phyloP scores from a whole-genome alignment of 2,888 invertebrate genomes.

The Listrodromus nycthemerus region DNA sequence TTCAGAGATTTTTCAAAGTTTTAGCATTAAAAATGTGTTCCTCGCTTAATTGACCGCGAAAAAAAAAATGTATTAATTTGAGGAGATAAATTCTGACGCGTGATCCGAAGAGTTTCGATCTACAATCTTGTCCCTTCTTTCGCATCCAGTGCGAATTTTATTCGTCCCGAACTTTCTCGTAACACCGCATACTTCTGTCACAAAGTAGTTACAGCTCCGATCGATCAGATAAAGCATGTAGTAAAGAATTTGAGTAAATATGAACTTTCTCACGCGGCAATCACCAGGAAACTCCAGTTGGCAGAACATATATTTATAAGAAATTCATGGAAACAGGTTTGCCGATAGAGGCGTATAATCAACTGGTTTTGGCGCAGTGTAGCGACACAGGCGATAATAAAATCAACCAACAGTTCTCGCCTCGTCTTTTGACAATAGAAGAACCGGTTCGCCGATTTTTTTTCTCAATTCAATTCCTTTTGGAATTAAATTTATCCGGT shows the following conservation, averaged over 20 bases:
- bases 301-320: slow-evolving; percentile 41
- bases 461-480: slow-evolving; percentile 23
- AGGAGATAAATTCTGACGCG: neutral
- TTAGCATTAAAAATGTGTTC: neutral
- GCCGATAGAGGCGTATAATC: slow-evolving; percentile 32
- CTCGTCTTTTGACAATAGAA: slow-evolving; percentile 43
- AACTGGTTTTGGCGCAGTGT: slow-evolving; percentile 44
- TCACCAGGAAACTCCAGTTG: slow-evolving; percentile 34
- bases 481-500: slow-evolving; percentile 22
- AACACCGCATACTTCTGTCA: neutral
- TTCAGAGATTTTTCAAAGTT: neutral
- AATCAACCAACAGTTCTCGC: slow-evolving; percentile 13
- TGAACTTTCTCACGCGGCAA: slow-evolving; percentile 5
- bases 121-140: neutral
- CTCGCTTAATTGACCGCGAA: neutral
- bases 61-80: neutral
- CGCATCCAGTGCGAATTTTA: neutral
- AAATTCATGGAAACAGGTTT: slow-evolving; percentile 58
- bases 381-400: neutral
- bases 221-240: neutral
- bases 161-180: neutral
- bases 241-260: slow-evolving; percentile 16
- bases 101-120: neutral
- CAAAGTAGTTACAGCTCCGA: slow-evolving; percentile 2
- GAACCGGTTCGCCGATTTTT: slow-evolving; percentile 55